Conservation (phyloP, 2,888 invertebrate genomes). For the Megalurothrips usitatus region DNA sequence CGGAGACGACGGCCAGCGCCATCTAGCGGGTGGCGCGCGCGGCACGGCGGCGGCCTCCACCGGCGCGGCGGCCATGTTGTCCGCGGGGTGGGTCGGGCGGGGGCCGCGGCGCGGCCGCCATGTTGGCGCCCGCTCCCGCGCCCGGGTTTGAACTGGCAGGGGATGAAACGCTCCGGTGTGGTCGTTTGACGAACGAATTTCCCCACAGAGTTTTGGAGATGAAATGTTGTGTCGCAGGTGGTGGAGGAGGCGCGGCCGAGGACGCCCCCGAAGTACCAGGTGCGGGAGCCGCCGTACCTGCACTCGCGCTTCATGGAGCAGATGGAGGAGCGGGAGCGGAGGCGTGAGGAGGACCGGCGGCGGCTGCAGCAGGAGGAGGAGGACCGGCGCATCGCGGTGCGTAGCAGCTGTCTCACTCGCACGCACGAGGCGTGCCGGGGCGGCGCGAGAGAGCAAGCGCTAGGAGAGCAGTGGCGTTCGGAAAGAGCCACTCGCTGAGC, state of each 20-base stretch:
- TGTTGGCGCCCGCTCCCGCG: background rate
- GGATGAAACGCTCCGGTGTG: no score
- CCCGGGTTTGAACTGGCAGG: no score
- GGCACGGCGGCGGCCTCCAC: background rate
- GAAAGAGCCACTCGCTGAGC: no score
- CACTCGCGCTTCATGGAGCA: slow-evolving; percentile 39
- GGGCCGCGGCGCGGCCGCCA: background rate
- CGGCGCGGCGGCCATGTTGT: background rate
- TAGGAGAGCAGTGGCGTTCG: no score
- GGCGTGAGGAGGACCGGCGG: slow-evolving; percentile 31
- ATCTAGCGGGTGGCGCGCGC: background rate
- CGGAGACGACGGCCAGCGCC: background rate
- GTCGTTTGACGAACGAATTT: no score
- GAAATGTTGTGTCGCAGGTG: background rate
- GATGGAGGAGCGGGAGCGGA: slow-evolving; percentile 37
- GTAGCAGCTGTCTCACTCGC: background rate
- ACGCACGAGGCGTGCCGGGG: background rate
- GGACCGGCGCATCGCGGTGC: slow-evolving; percentile 41
- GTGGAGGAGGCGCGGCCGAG: background rate
- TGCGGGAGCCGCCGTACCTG: background rate
- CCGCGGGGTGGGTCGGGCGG: background rate
- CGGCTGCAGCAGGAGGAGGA: slow-evolving; percentile 34
- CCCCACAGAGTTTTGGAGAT: no score
- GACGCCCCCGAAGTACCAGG: slow-evolving; percentile 18
- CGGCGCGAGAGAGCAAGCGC: no score